Conservation (phyloP, 2,113 vertebrate species). For the Puffinus mauretanicus region DNA sequence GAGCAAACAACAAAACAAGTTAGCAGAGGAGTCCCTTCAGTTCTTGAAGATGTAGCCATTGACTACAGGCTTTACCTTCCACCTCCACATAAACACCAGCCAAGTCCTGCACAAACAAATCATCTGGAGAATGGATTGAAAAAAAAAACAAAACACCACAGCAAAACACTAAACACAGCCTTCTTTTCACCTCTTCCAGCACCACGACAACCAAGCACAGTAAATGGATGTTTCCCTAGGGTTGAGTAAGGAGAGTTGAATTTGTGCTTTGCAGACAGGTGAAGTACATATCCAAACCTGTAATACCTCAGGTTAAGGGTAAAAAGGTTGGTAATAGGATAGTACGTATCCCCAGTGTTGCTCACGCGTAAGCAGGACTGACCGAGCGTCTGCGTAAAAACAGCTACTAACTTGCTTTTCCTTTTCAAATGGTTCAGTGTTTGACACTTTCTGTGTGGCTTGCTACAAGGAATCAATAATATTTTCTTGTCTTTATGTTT, state of each 20-base stretch:
- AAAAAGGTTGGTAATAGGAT: background rate
- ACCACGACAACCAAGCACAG: background rate
- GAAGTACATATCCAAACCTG: background rate
- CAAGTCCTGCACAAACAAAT: constrained; percentile 39
- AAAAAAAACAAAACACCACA: background rate
- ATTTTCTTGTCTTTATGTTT: background rate
- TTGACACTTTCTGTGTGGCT: background rate
- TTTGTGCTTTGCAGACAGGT: constrained; percentile 3
- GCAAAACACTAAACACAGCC: constrained; percentile 4
- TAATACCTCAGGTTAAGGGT: background rate
- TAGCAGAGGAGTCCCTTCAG: constrained; percentile 14
- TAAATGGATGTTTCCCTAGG: background rate
- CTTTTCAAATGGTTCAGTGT: background rate
- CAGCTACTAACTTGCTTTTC: background rate
- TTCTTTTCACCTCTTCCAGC: background rate
- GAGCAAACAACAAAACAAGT: background rate
- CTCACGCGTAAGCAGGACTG: background rate
- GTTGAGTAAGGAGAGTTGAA: background rate
- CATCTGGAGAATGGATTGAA: background rate
- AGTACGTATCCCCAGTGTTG: background rate
- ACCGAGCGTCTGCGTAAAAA: background rate
- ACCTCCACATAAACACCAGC: background rate
- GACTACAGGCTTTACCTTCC: background rate
- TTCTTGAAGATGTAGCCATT: background rate
- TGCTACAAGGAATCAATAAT: background rate